Conservation (phyloP, 2,113 vertebrate genomes). For the Planiliza haematocheilus region DNA sequence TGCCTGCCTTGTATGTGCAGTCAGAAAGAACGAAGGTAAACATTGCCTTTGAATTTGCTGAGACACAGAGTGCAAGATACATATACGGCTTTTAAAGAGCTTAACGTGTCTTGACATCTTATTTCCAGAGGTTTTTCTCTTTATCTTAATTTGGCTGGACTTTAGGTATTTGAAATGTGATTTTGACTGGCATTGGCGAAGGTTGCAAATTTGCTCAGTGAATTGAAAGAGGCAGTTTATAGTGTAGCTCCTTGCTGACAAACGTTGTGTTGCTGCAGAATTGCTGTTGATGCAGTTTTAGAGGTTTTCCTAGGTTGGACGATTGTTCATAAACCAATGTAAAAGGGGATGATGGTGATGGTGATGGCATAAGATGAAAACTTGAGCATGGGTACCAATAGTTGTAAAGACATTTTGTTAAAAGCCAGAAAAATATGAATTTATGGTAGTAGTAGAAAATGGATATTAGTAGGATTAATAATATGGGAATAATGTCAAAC, state of each 20-base stretch:
- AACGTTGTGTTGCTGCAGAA: too few relatives aligned
- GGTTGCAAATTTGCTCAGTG: conserved; percentile 8
- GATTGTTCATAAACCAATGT: neutral
- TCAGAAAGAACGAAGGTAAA: conserved; percentile 50
- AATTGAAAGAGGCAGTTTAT: conserved; percentile 15
- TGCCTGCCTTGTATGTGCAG: conserved; percentile 28
- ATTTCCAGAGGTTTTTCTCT: conserved; percentile 23
- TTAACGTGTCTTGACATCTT: conserved; percentile 44
- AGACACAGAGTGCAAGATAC: conserved; percentile 22
- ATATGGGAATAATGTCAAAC: too few relatives aligned
- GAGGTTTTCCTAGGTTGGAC: neutral
- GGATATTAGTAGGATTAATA: too few relatives aligned
- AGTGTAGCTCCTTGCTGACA: too few relatives aligned
- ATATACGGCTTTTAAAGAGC: conserved; percentile 37
- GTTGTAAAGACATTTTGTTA: too few relatives aligned
- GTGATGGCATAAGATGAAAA: too few relatives aligned
- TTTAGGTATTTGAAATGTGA: conserved; percentile 32
- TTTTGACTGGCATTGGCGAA: conserved; percentile 21
- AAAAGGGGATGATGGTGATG: too few relatives aligned
- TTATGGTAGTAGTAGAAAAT: too few relatives aligned
- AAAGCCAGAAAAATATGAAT: too few relatives aligned
- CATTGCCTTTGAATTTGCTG: conserved; percentile 37
- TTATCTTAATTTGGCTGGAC: conserved; percentile 14
- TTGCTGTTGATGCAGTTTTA: neutral
- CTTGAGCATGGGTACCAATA: too few relatives aligned